A percentile compares a stretch with the other conserved stretches of the same genome.
phyloP scores from a whole-genome alignment of 2,797 vertebrate genomes.

The Gallirallus australis region DNA sequence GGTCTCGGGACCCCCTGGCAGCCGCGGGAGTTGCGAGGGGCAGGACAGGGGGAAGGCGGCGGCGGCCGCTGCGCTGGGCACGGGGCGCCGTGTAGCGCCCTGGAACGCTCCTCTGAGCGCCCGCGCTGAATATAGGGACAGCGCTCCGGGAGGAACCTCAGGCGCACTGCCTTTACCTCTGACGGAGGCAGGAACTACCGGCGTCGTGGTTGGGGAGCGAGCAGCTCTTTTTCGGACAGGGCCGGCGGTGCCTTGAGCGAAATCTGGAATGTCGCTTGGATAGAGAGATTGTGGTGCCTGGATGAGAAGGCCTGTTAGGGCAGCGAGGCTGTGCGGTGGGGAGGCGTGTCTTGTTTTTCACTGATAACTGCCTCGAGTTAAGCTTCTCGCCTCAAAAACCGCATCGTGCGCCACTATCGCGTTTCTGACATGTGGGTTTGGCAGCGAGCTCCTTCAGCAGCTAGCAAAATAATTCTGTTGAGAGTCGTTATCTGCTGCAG shows the following conservation, averaged over 20 bases:
- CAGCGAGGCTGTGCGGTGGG: not conserved
- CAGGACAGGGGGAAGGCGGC: not conserved
- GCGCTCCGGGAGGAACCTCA: not conserved
- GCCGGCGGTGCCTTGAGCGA: not conserved
- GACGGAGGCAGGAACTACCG: not conserved
- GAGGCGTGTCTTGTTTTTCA: not conserved
- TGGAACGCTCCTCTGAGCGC: accelerated
- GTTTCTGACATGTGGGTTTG: constrained; percentile 5
- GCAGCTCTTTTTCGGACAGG: not conserved
- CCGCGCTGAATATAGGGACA: accelerated
- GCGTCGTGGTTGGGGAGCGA: not conserved
- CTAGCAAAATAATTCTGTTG: not conserved
- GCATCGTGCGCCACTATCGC: not conserved
- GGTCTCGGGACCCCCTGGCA: not conserved
- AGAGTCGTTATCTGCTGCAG: accelerated
- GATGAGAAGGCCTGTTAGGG: not conserved
- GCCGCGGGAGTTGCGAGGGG: not conserved
- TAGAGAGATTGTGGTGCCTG: not conserved
- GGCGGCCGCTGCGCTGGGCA: too few species aligned
- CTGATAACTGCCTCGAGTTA: not conserved
- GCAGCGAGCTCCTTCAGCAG: not conserved
- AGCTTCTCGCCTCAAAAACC: not conserved
- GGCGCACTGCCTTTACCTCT: not conserved
- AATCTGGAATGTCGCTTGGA: not conserved
- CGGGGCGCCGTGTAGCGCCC: accelerated